phyloP scores from a whole-genome alignment of 2,797 vertebrate genomes.

The Ctenopoma multispine region DNA sequence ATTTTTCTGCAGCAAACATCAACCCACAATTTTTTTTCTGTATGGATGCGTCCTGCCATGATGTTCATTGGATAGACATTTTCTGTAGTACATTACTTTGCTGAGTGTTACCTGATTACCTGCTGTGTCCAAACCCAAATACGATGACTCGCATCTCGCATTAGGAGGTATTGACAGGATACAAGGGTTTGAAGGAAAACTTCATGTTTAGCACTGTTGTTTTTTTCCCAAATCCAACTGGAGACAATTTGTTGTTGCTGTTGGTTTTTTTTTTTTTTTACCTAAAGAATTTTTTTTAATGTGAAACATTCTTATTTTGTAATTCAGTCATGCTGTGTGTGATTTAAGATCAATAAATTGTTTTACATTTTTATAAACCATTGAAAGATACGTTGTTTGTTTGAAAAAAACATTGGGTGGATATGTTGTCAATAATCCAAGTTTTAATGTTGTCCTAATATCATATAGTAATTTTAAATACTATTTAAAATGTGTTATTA shows the following conservation, averaged over 20 bases:
- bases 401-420: background rate
- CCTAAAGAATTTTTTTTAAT: background rate
- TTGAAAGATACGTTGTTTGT: background rate
- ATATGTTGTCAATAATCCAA: background rate
- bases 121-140: background rate
- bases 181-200: background rate
- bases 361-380: slow-evolving; percentile 58
- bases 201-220: background rate
- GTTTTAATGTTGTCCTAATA: background rate
- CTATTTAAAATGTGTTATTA: slow-evolving; percentile 5
- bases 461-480: background rate
- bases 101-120: background rate
- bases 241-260: background rate
- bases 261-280: background rate
- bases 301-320: background rate
- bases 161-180: background rate
- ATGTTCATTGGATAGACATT: background rate
- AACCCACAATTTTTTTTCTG: background rate
- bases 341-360: slow-evolving; percentile 62
- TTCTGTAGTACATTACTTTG: slow-evolving; percentile 1
- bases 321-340: slow-evolving; percentile 11
- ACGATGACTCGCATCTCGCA: background rate
- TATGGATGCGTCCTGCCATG: background rate
- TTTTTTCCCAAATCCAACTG: background rate
- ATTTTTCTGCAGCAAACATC: slow-evolving; percentile 4